phyloP scores from a whole-genome alignment of 1,140 invertebrate genomes.

The Vollenhovia emeryi region DNA sequence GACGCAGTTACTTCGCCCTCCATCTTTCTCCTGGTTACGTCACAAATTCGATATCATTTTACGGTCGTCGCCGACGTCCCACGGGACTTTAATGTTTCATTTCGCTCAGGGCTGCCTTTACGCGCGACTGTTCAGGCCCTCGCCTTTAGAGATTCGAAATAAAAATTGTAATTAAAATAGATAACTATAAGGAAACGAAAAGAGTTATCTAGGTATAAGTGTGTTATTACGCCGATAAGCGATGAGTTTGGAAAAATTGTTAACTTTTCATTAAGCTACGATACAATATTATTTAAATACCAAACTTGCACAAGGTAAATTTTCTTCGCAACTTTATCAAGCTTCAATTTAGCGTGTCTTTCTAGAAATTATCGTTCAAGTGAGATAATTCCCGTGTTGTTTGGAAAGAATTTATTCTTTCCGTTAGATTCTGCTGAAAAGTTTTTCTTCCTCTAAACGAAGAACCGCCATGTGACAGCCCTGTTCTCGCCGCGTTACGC shows the following conservation, averaged over 20 bases:
- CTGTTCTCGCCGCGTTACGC: not conserved
- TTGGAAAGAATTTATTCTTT: not conserved
- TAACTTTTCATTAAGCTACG: not conserved
- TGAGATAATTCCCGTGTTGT: not conserved
- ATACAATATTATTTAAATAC: not conserved
- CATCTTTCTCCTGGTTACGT: constrained; percentile 10
- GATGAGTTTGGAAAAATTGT: not conserved
- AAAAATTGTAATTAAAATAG: not conserved
- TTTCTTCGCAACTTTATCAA: not conserved
- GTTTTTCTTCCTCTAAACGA: not conserved
- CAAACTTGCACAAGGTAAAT: not conserved
- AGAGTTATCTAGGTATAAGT: not conserved
- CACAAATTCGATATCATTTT: constrained; percentile 70
- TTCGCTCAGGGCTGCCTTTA: constrained; percentile 37
- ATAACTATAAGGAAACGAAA: not conserved
- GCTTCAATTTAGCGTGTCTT: not conserved
- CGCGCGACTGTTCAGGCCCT: not conserved
- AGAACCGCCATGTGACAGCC: not conserved
- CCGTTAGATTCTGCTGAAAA: not conserved
- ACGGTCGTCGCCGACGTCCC: constrained; percentile 42
- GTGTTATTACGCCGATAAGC: not conserved
- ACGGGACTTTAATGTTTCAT: constrained; percentile 45
- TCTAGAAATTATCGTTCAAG: not conserved
- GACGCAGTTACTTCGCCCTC: constrained; percentile 19
- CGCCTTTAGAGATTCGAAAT: not conserved